Evolutionary conservation across 2,797 vertebrate genomes (phyloP), one percentile per base, ranked within the genome.

Genomic region (Brotula barbata): DNA sequence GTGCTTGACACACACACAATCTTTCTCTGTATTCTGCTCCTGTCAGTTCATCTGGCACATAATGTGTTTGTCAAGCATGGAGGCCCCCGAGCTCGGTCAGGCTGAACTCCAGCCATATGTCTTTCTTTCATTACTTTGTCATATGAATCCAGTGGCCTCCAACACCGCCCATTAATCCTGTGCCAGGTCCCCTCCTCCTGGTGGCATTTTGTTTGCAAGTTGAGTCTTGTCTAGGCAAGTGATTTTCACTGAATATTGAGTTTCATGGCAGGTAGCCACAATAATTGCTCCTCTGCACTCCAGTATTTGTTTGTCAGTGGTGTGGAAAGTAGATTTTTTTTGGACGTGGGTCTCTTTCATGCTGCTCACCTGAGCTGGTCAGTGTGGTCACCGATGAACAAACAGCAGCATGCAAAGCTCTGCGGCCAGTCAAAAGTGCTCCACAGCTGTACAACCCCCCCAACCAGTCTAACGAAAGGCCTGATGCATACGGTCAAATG

Each of bases 81-180:
- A 80, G 70, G 61, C 82, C 84, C 81, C 71, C 48, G 20, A 87
- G 85, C 78, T 76, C 66, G 39, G 68, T 64, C 77, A 61, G 73
- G 78, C 74, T 79, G 77, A 87, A 84, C 87, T 84, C 73, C 64
- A 80, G 73, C 78, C 75, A 89, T 89, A 88, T 42, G 58, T 90
- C 85, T 88, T 88, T 80, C 81, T 86, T 90, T 86, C 86, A 89
- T 91, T 91, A 90, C 81, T 91, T 88, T 90, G 83, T 90, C 88
- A 89, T 80, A 75, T 54, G 71, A 72, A 86, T 88, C 81, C 80
- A 68, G 77, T 80, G 78, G 81, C 85, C 83, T 88, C 87, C 79
- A 86, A 84, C 78, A 77, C 66, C 3, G 36, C 59, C 70, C 83
- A 89, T 89, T 87, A 88, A 88, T 90, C 84, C 62, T 66, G 14